Base-by-base conservation (phyloP, 2,888 invertebrate species). In the Agrilus mali region DNA sequence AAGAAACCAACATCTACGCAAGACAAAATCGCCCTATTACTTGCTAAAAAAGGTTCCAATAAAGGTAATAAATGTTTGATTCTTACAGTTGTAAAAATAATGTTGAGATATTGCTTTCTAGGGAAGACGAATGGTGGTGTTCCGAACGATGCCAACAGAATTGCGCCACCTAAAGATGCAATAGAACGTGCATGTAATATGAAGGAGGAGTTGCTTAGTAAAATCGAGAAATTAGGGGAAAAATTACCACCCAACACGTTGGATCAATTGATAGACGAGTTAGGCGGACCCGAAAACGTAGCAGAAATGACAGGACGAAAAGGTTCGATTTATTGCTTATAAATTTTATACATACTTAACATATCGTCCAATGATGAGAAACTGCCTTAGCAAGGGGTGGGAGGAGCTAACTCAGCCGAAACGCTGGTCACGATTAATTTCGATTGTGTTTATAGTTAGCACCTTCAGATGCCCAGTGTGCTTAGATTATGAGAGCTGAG, bases 281-380 rank as follows among this genome's bases (percentile, higher is more conserved):
- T 98, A 8, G 98, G 98, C 38, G 98, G 98, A 2, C 89, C 96
- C 0, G 93, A 95, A 54, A 89, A 90, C 68, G 98, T 98, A 0
- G 97, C 98, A 0, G 97, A 98, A 80, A 98, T 98, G 98, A 98
- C 98, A 0, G 98, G 98, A 0, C 77, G 97, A 41, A 93, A 95
- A 59, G 95, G 95, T 50, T 36, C 34, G 45, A 7, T 35, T 36
- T 36, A 22, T 10, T 27, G 10, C 27, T 10, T 27, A 10, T 2
- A 3, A 17, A 38, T 12, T 37, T 37, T 37, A 6, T 20, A 20
- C 8, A 20, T 20, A 13, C 7, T 17, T 38, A 17, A 13, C n/a
- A n/a, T n/a, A n/a, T n/a, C n/a, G 38, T 38, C 16, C 38, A 27
- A 27, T 27, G 27, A 27, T 27, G 27, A 27, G 27, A 35, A 35